Conservation (phyloP, 2,113 vertebrate species). For the Peromyscus leucopus region DNA sequence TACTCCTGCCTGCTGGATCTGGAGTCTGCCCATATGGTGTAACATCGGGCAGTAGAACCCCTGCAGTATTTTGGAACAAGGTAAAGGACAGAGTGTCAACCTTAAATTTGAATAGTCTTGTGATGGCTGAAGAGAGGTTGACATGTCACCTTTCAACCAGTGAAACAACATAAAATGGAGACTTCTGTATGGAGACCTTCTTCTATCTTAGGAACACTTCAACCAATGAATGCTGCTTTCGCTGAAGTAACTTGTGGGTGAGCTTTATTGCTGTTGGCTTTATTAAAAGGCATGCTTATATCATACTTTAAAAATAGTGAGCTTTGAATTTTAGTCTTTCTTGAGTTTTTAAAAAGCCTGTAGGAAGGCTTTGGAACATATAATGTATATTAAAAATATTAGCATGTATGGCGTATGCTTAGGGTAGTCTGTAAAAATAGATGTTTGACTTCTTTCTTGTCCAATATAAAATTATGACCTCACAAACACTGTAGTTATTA, state of each 20-base stretch:
- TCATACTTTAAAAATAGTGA: slow-evolving; percentile 15
- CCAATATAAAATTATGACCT: slow-evolving; percentile 64
- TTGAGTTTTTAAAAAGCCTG: neutral
- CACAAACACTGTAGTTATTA: slow-evolving; percentile 60
- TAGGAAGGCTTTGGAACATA: neutral
- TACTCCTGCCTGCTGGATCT: slow-evolving; percentile 30
- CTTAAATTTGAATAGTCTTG: slow-evolving; percentile 57
- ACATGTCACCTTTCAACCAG: slow-evolving; percentile 53
- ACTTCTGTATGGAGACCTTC: neutral
- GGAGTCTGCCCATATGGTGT: slow-evolving; percentile 68
- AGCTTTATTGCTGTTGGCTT: neutral
- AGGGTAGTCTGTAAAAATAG: slow-evolving; percentile 38
- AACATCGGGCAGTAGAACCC: slow-evolving; percentile 69
- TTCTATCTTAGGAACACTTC: neutral
- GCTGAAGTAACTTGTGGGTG: neutral
- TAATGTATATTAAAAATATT: slow-evolving; percentile 58
- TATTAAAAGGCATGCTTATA: neutral
- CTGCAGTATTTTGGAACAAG: slow-evolving; percentile 62
- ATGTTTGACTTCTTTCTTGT: slow-evolving; percentile 49
- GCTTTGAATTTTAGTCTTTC: neutral
- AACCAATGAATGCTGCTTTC: neutral
- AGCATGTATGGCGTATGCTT: neutral
- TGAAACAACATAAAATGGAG: neutral
- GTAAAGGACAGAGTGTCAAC: slow-evolving; percentile 77
- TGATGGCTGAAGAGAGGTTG: slow-evolving; percentile 43